Evolutionary conservation across 2,113 vertebrate species (phyloP).

Genomic region (Ardeotis arabs): DNA sequence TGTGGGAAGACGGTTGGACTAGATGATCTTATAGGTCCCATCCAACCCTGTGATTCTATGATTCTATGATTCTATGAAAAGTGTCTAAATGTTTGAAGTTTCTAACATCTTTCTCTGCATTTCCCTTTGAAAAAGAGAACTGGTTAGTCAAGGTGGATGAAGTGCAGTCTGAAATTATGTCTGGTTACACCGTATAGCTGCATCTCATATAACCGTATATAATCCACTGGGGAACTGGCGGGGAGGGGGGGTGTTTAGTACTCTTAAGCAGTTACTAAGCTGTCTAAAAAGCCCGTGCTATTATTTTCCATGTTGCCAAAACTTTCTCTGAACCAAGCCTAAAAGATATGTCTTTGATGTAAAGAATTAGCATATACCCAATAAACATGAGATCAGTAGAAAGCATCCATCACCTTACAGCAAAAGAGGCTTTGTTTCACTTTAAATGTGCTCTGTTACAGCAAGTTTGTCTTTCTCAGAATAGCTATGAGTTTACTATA

Average conservation of each 20-base stretch:
- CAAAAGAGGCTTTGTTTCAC: constrained; percentile 6
- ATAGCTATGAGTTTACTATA: constrained; percentile 14
- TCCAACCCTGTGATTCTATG: no score
- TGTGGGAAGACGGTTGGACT: no score
- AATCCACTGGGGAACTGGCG: not conserved
- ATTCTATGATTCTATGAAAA: no score
- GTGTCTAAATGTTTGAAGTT: not conserved
- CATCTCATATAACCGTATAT: not conserved
- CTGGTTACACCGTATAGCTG: not conserved
- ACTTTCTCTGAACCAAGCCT: not conserved
- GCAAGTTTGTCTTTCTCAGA: constrained; percentile 42
- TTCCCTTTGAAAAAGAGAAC: not conserved
- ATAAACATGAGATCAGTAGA: not conserved
- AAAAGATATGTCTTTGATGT: not conserved
- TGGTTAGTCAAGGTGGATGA: not conserved
- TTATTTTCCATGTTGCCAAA: not conserved
- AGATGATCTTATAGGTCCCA: no score
- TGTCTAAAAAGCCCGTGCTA: not conserved
- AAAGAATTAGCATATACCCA: not conserved
- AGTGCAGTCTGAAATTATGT: not conserved
- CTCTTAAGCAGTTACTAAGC: not conserved
- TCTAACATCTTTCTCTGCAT: not conserved
- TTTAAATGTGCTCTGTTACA: not conserved
- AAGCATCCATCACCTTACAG: not conserved
- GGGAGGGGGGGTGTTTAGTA: not conserved